A percentile compares a stretch with the other conserved stretches of the same genome.
These are phyloP conservation scores for Pelecanoides urinatrix DNA, from an alignment of 2,113 vertebrate species.

Conservation along the genomic window DNA sequence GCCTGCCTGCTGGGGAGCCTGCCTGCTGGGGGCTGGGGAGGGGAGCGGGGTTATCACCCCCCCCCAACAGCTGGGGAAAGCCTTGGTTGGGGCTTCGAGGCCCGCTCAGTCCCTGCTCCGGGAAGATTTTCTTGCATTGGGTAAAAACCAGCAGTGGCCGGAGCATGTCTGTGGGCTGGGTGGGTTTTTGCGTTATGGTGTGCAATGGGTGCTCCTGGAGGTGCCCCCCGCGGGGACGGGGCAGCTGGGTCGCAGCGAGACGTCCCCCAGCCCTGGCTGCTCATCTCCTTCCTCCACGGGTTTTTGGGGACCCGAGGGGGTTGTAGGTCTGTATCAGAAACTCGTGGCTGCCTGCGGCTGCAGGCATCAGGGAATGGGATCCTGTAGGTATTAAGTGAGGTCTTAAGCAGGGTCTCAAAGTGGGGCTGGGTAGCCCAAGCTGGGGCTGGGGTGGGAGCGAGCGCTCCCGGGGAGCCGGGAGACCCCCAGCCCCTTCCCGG, in stretches of 20 bases:
- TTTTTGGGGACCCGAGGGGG: neutral
- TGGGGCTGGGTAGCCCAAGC: neutral
- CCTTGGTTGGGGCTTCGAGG: neutral
- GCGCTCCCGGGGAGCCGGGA: neutral
- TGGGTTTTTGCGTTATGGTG: neutral
- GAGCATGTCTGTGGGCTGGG: rapidly evolving
- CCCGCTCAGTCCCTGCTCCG: rapidly evolving
- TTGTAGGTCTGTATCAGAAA: neutral
- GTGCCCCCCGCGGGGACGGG: rapidly evolving
- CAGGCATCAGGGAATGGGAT: rapidly evolving
- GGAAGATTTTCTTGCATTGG: neutral
- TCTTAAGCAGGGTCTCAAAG: neutral
- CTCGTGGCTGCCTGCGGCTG: neutral
- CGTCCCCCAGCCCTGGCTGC: neutral
- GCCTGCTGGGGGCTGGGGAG: neutral
- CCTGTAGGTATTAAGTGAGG: neutral
- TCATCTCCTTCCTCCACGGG: rapidly evolving
- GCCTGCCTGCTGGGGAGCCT: neutral
- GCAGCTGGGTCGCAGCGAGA: neutral
- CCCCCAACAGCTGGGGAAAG: neutral
- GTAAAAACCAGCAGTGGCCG: rapidly evolving
- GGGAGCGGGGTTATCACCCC: neutral
- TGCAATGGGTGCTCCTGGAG: neutral
- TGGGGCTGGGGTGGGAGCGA: neutral
- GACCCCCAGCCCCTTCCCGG: neutral